Percentiles rank a stretch among this genome's conserved stretches.
Conservation (phyloP, 2,888 invertebrate species). For the Cheilosia soror region DNA sequence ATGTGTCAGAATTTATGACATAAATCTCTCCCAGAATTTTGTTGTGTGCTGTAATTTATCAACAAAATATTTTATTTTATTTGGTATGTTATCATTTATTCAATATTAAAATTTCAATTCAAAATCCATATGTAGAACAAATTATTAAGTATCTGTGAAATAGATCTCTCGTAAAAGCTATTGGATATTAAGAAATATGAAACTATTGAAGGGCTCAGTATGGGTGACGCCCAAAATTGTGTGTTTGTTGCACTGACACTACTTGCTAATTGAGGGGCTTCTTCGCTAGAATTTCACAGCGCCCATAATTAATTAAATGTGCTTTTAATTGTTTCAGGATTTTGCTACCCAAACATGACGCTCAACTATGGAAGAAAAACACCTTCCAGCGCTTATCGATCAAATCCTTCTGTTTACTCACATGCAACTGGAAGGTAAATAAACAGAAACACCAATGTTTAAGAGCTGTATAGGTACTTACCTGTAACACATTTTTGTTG, state of each 20-base stretch:
- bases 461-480: no score
- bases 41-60: constrained; percentile 64
- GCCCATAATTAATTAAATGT: constrained; percentile 13
- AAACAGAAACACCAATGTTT: no score
- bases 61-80: constrained; percentile 61
- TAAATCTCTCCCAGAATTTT: constrained; percentile 49
- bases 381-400: constrained; percentile 89
- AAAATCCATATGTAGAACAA: neutral
- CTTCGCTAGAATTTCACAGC: neutral
- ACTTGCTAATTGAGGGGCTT: constrained; percentile 50
- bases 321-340: constrained; percentile 31
- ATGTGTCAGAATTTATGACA: constrained; percentile 60
- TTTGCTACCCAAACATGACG: constrained; percentile 37
- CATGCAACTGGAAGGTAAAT: constrained; percentile 90
- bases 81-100: constrained; percentile 44
- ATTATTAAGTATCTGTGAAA: neutral
- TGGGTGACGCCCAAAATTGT: constrained; percentile 68
- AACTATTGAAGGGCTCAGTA: neutral
- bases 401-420: constrained; percentile 94
- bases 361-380: constrained; percentile 90
- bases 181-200: neutral
- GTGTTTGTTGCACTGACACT: constrained; percentile 18
- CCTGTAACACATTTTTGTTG: no score
- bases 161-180: neutral
- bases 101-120: constrained; percentile 2